Evolutionary conservation across 2,797 vertebrate genomes (phyloP), one percentile per base, ranked within the genome.

Genomic region (Artibeus jamaicensis): DNA sequence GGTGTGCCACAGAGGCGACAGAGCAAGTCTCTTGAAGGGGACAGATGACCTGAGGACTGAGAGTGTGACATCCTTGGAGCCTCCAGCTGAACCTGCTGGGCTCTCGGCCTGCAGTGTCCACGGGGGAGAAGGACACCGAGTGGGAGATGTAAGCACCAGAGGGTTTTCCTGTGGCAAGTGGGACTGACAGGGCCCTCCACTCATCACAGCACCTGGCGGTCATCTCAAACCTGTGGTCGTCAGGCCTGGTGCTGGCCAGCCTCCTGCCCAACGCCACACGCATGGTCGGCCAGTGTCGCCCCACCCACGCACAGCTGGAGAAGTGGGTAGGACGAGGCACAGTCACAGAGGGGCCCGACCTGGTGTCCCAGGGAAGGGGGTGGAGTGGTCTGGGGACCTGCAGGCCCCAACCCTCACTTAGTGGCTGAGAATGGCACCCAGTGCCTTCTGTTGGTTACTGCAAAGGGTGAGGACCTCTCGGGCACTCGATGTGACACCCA

Each of bases 11-110:
- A 50, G 44, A 92, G 78, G 68, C 84, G 78, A 73, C 32, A 11
- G 89, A 74, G n/a, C 50, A 57, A 48, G 37, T 4, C 22, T 18
- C 48, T 62, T 0, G 48, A 71, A 65, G 26, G 77, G 73, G 55
- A 92, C 14, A 62, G 50, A 21, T 65, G 50, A 39, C 59, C 91
- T 50, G 44, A 93, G 71, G 57, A 79, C 68, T 34, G 21, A 76
- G 82, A 74, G 53, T 15, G 16, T 18, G 50, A 93, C 92, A 73
- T 74, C 78, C 67, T 55, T 5, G 5, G 88, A 96, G 95, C 57
- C 86, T 91, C 68, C 16, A 32, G 55, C 65, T 50, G 46, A 59
- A 62, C 68, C 95, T 88, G 85, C 34, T 37, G n/a, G 9, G 34
- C 9, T 22, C 46, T 48, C 1, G 11, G 46, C 32, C 84, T 74